Percentiles rank a stretch among this genome's conserved stretches.
phyloP scores from a whole-genome alignment of 2,797 vertebrate species.

The Gobionotothen gibberifrons region DNA sequence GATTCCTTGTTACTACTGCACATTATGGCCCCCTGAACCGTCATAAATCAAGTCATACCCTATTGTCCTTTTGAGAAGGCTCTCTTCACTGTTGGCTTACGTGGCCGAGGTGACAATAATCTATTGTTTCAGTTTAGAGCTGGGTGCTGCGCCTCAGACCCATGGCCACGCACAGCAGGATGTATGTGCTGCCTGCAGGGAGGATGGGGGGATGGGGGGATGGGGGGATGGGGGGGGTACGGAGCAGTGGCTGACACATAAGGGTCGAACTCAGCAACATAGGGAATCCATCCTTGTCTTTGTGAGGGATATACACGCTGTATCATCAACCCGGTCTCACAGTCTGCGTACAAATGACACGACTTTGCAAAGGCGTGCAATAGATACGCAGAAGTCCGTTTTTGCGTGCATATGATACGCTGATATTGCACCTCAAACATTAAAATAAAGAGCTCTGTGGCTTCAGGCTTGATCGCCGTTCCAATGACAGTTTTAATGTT shows the following conservation, averaged over 20 bases:
- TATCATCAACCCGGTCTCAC: no score
- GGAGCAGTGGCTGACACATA: constrained; percentile 61
- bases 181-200: constrained; percentile 76
- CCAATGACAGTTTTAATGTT: no score
- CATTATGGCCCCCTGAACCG: constrained; percentile 86
- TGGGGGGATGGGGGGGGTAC: constrained; percentile 4
- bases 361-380: no score
- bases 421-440: no score
- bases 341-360: no score
- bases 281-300: constrained; percentile 69
- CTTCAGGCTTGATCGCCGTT: no score
- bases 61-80: constrained; percentile 85
- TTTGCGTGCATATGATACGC: no score
- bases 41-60: constrained; percentile 88
- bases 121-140: constrained; percentile 86
- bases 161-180: constrained; percentile 72
- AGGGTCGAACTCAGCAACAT: constrained; percentile 52
- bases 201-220: constrained; percentile 28
- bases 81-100: constrained; percentile 79
- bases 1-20: constrained; percentile 89
- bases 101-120: constrained; percentile 84
- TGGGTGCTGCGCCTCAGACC: constrained; percentile 70
- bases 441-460: no score
- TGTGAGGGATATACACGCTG: constrained; percentile 45
- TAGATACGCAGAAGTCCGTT: no score